Base-by-base conservation (phyloP, 2,113 vertebrate genomes). In the Hippocampus guttulatus region DNA sequence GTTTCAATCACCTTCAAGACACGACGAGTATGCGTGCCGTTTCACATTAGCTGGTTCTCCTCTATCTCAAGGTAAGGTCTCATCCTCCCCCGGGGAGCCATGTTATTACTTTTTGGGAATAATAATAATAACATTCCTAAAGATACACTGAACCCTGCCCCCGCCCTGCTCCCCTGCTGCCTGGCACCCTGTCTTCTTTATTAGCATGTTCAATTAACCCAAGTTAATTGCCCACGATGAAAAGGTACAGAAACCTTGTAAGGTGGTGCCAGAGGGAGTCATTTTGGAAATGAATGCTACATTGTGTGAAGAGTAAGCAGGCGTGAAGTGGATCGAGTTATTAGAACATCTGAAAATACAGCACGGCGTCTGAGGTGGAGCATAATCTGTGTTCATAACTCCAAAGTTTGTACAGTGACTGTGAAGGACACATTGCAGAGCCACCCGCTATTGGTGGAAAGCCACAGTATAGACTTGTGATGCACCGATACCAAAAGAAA, bases 121-220 rank as follows among this genome's bases (percentile, higher is more conserved):
- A 90, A 92, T 85, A 91, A 90, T 87, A 92, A 90, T 89, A 92
- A 88, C 84, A 78, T 78, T 61, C 78, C 87, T 86, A 87, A 92
- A 93, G 91, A 93, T 91, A 92, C 78, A 45, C 27, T 45, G 58
- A 75, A 78, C 84, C 82, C 76, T 87, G 83, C 77, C 78, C 78
- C 79, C 85, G n/a, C 81, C 71, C 72, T 71, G 81, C 81, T 88
- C 92, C 88, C 89, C 86, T 75, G 92, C 83, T 88, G 91, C 88
- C 82, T 83, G 85, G 85, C 88, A 81, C 84, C 83, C 86, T 78
- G 75, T 79, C 88, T 89, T 91, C 80, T 71, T 87, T 90, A 92
- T 92, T 92, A 92, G 88, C 87, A 87, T 84, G 81, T 90, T 87
- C 91, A 91, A 92, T 92, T 92, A 93, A 90, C 92, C 91, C 86